These are phyloP conservation scores for Cephus runcator DNA, from an alignment of 2,888 invertebrate species.

Conservation along the genomic window DNA sequence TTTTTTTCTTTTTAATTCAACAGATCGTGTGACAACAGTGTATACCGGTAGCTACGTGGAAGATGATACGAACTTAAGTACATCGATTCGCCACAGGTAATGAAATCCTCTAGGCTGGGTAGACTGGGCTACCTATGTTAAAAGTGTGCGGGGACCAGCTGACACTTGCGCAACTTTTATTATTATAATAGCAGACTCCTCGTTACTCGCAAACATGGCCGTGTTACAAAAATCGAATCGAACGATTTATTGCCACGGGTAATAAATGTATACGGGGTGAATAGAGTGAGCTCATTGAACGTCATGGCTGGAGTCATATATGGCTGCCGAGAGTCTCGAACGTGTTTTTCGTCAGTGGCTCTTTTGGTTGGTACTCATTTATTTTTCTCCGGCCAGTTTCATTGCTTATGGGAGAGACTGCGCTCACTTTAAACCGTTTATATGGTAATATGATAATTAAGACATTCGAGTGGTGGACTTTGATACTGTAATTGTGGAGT, in stretches of 20 bases:
- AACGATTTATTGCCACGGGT: neutral
- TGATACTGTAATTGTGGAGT: neutral
- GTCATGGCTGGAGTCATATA: neutral
- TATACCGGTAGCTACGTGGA: conserved; percentile 58
- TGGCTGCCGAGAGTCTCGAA: neutral
- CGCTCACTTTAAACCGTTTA: conserved; percentile 2
- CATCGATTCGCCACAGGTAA: neutral
- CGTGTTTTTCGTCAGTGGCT: conserved; percentile 2
- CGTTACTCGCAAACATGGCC: neutral
- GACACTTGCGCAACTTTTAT: conserved; percentile 30
- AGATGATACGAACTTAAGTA: conserved; percentile 40
- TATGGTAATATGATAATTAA: conserved; percentile 43
- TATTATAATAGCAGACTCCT: neutral
- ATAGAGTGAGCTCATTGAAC: neutral
- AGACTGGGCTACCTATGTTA: neutral
- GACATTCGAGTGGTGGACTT: conserved; percentile 30
- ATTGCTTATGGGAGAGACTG: conserved; percentile 1
- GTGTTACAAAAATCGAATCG: neutral
- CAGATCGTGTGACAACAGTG: conserved; percentile 52
- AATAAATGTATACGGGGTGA: conserved; percentile 1
- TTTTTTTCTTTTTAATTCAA: conserved; percentile 13
- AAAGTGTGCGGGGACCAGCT: conserved; percentile 46
- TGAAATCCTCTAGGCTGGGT: neutral
- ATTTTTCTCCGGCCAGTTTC: neutral
- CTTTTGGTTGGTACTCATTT: neutral